Conservation (phyloP, 2,797 vertebrate genomes). For the Cuculus canorus region DNA sequence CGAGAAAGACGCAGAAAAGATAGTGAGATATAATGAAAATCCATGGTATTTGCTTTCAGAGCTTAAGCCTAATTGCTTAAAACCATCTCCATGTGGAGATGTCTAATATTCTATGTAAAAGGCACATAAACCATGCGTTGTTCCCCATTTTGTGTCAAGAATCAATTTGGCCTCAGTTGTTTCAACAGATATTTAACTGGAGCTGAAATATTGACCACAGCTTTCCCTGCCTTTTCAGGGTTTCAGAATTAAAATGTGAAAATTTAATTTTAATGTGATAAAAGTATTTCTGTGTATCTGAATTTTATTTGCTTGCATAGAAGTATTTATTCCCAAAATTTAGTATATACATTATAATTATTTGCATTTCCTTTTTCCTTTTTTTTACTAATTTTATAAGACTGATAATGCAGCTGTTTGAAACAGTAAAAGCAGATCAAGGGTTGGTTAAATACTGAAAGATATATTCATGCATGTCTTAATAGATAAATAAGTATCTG, state of each 20-base stretch:
- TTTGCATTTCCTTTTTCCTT: not conserved
- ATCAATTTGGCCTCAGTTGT: not conserved
- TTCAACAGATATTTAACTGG: not conserved
- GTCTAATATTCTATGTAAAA: not conserved
- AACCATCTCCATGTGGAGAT: not conserved
- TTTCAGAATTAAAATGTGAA: not conserved
- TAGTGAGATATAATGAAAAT: not conserved
- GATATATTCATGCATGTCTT: conserved; percentile 12
- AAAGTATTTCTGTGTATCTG: not conserved
- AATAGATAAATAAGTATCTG: conserved; percentile 28
- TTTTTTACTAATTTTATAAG: not conserved
- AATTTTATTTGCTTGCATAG: not conserved
- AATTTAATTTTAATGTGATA: not conserved
- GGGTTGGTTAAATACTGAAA: not conserved
- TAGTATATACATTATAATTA: not conserved
- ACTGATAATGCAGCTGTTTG: not conserved
- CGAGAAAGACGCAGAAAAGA: not conserved
- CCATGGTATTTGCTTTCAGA: not conserved
- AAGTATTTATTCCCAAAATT: not conserved
- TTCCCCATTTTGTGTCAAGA: not conserved
- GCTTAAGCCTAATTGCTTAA: not conserved
- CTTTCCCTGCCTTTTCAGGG: not conserved
- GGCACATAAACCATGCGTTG: not conserved
- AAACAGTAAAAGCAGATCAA: not conserved
- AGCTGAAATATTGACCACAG: not conserved